Conservation (phyloP, 2,797 vertebrate genomes). For the Rhinoraja longicauda region DNA sequence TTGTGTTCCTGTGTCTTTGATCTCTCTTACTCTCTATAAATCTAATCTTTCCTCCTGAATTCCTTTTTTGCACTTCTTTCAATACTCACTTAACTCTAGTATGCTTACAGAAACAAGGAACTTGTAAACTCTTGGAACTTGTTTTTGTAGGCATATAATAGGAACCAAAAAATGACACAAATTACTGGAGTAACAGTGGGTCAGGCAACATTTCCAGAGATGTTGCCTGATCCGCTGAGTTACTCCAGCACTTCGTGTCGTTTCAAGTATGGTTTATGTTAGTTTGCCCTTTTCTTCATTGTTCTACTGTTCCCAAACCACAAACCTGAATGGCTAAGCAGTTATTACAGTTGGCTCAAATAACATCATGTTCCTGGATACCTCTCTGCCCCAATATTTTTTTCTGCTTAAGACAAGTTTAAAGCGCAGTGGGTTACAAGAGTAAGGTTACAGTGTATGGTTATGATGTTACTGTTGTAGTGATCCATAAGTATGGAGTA, state of each 20-base stretch:
- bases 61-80: neutral
- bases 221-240: too few species aligned
- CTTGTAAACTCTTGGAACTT: too few species aligned
- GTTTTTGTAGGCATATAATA: too few species aligned
- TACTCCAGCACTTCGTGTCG: too few species aligned
- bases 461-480: too few species aligned
- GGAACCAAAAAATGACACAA: too few species aligned
- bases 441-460: neutral
- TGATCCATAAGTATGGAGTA: too few species aligned
- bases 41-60: neutral
- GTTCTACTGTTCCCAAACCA: neutral
- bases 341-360: neutral
- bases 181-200: too few species aligned
- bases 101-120: too few species aligned
- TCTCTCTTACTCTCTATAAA: neutral
- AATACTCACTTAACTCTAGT: neutral
- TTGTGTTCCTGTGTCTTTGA: neutral
- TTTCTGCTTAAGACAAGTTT: neutral
- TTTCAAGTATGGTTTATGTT: neutral
- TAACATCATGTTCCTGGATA: neutral
- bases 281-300: neutral
- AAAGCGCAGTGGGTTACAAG: neutral
- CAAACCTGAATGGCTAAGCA: neutral
- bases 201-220: neutral
- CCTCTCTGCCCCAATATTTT: neutral